Conservation (phyloP, 2,113 vertebrate species). For the Sinocyclocheilus anshuiensis region DNA sequence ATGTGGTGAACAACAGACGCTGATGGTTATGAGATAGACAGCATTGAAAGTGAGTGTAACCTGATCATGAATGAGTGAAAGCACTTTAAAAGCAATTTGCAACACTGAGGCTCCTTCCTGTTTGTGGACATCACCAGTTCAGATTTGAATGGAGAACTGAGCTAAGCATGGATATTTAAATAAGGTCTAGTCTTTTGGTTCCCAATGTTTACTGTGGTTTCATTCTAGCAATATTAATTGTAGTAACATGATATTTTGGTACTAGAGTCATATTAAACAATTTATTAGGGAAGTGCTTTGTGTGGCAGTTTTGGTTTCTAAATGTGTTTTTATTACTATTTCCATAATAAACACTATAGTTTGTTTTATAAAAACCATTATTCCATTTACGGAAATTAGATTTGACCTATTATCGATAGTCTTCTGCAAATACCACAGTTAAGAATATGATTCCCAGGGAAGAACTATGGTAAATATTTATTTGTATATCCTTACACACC, state of each 20-base stretch:
- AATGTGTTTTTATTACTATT: not conserved
- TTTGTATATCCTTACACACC: not conserved
- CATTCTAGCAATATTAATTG: not conserved
- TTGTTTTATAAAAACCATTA: not conserved
- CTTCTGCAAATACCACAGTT: not conserved
- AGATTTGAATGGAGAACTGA: not conserved
- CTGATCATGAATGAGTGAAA: conserved; percentile 25
- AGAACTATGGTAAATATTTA: not conserved
- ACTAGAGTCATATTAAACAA: not conserved
- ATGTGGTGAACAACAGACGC: conserved; percentile 1
- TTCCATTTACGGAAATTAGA: not conserved
- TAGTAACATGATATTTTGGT: not conserved
- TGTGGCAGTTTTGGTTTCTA: not conserved
- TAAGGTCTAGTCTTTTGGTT: not conserved
- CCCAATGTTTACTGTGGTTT: not conserved
- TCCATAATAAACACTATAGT: not conserved
- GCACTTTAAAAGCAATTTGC: not conserved
- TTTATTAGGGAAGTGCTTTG: not conserved
- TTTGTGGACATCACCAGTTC: not conserved
- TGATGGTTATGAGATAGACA: conserved; percentile 1
- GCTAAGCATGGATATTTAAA: not conserved
- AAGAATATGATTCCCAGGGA: not conserved
- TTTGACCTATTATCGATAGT: not conserved
- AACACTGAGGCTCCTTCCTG: conserved; percentile 28
- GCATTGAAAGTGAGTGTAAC: conserved; percentile 27